These are phyloP conservation scores for Oryctes rhinoceros DNA, from an alignment of 1,140 invertebrate genomes.

Conservation along the genomic window DNA sequence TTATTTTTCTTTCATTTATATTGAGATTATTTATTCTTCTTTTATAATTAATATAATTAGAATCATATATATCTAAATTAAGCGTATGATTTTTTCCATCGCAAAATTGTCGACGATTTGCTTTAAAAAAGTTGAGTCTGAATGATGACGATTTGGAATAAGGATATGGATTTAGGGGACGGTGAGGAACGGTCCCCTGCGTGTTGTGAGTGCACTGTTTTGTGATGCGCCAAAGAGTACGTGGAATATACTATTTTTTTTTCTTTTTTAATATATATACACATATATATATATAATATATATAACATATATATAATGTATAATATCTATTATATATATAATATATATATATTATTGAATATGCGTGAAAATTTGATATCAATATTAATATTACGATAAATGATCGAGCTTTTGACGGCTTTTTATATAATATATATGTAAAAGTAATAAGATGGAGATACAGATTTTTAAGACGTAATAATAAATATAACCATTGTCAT, in stretches of 20 bases:
- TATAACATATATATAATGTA: no score
- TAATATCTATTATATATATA: neutral
- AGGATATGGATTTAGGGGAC: neutral
- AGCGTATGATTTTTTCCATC: no score
- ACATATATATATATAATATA: no score
- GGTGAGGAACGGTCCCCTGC: neutral
- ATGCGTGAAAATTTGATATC: slow-evolving; percentile 60
- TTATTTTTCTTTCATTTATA: slow-evolving; percentile 14
- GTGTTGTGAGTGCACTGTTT: slow-evolving; percentile 41
- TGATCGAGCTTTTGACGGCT: slow-evolving; percentile 62
- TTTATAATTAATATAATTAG: neutral
- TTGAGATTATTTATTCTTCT: slow-evolving; percentile 19
- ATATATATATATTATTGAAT: slow-evolving; percentile 41
- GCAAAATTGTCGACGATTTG: no score
- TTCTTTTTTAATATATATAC: slow-evolving; percentile 54
- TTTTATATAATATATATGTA: slow-evolving; percentile 58
- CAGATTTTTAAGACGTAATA: slow-evolving; percentile 58
- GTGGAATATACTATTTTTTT: slow-evolving; percentile 52
- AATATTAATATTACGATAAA: slow-evolving; percentile 60
- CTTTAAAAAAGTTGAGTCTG: neutral
- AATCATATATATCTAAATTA: neutral
- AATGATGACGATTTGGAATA: slow-evolving; percentile 10
- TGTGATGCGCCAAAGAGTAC: slow-evolving; percentile 49
- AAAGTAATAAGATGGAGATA: slow-evolving; percentile 59
- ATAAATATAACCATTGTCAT: slow-evolving; percentile 60